Conservation (phyloP, 1,140 invertebrate species). For the Drosophila sp. region DNA sequence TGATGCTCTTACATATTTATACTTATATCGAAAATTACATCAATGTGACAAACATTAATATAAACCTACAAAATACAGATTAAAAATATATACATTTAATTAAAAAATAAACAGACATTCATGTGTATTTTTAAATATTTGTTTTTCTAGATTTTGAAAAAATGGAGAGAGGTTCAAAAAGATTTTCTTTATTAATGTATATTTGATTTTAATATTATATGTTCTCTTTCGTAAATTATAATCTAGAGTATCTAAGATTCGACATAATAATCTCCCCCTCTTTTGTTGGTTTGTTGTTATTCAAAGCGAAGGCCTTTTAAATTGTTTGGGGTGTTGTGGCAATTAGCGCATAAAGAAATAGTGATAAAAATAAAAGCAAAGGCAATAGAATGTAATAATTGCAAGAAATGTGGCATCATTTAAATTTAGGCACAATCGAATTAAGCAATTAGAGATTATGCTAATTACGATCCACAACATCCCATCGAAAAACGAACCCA, state of each 20-base stretch:
- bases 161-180: too few relatives aligned
- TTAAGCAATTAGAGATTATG: slow-evolving; percentile 69
- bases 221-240: too few relatives aligned
- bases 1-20: not conserved
- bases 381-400: slow-evolving; percentile 13
- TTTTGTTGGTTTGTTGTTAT: not conserved
- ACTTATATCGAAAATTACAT: too few relatives aligned
- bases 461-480: slow-evolving; percentile 42
- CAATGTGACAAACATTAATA: too few relatives aligned
- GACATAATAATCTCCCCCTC: not conserved
- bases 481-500: not conserved
- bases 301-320: slow-evolving; percentile 20
- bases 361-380: slow-evolving; percentile 14
- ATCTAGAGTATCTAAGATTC: not conserved
- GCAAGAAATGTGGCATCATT: slow-evolving; percentile 47
- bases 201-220: too few relatives aligned
- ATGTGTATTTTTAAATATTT: not conserved
- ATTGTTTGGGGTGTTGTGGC: slow-evolving; percentile 44
- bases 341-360: slow-evolving; percentile 50
- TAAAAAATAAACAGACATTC: too few relatives aligned
- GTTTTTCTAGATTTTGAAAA: not conserved
- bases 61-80: too few relatives aligned
- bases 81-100: not conserved
- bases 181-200: too few relatives aligned
- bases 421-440: slow-evolving; percentile 45